These are phyloP conservation scores for Lucilia sericata DNA, from an alignment of 1,140 invertebrate species.

Conservation along the genomic window DNA sequence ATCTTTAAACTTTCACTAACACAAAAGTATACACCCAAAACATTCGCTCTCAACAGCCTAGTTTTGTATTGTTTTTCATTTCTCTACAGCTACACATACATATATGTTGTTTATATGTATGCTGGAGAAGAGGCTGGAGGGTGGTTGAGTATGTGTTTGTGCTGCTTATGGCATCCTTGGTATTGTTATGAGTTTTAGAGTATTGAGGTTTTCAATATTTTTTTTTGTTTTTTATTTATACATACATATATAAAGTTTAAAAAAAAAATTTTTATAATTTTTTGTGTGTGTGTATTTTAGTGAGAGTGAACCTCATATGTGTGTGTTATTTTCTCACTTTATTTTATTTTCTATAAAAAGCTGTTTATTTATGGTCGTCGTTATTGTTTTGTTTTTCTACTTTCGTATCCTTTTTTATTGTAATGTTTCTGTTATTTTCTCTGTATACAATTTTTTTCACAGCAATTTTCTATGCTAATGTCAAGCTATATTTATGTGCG, in stretches of 20 bases:
- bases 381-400: too few species aligned
- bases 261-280: too few species aligned
- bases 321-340: not conserved
- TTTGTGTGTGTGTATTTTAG: not conserved
- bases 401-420: too few species aligned
- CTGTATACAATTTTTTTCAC: too few species aligned
- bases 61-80: not conserved
- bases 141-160: not conserved
- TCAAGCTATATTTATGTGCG: not conserved
- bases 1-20: not conserved
- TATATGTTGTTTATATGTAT: not conserved
- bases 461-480: not conserved
- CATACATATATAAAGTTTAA: too few species aligned
- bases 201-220: not conserved
- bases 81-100: not conserved
- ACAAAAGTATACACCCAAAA: not conserved
- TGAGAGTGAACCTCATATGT: not conserved
- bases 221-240: not conserved
- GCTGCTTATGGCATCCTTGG: not conserved
- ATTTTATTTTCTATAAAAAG: not conserved
- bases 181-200: not conserved
- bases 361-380: not conserved
- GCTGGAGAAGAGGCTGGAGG: not conserved
- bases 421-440: too few species aligned
- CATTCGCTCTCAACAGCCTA: not conserved